Percentiles rank a stretch among this genome's conserved stretches.
These are phyloP conservation scores for Maniola jurtina DNA, from an alignment of 1,140 invertebrate genomes.

Conservation along the genomic window DNA sequence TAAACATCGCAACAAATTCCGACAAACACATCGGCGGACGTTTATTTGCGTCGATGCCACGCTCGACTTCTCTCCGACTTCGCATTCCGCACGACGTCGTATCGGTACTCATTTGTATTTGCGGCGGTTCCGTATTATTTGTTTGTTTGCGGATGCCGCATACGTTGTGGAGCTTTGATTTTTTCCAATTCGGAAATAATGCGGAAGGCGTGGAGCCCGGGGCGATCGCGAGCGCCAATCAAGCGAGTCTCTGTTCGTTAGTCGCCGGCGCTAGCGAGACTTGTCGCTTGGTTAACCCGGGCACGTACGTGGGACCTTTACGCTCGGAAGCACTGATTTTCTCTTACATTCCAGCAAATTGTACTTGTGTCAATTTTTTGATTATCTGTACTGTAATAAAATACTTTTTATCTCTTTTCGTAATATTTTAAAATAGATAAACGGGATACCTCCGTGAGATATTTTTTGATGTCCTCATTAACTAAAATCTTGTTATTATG, in stretches of 20 bases:
- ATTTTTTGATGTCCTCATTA: too few species aligned
- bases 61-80: slow-evolving; percentile 62
- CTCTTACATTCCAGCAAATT: slow-evolving; percentile 41
- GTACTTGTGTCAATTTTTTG: slow-evolving; percentile 1
- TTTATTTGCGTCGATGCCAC: slow-evolving; percentile 70
- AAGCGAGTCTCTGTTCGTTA: slow-evolving; percentile 68
- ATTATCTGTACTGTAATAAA: neutral
- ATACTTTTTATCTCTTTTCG: neutral
- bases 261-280: slow-evolving; percentile 46
- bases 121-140: slow-evolving; percentile 70
- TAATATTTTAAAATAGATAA: neutral
- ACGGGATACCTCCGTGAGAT: too few species aligned
- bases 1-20: slow-evolving; percentile 72
- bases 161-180: slow-evolving; percentile 69
- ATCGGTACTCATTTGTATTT: slow-evolving; percentile 76
- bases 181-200: slow-evolving; percentile 76
- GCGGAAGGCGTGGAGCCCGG: slow-evolving; percentile 54
- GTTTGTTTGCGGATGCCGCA: slow-evolving; percentile 73
- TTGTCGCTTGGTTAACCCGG: slow-evolving; percentile 58
- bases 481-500: too few species aligned
- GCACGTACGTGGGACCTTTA: slow-evolving; percentile 73
- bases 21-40: slow-evolving; percentile 71
- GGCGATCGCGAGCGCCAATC: slow-evolving; percentile 63
- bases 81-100: slow-evolving; percentile 60
- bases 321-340: slow-evolving; percentile 69